These are phyloP conservation scores for Metellina segmentata DNA, from an alignment of 2,888 invertebrate genomes.

Conservation along the genomic window DNA sequence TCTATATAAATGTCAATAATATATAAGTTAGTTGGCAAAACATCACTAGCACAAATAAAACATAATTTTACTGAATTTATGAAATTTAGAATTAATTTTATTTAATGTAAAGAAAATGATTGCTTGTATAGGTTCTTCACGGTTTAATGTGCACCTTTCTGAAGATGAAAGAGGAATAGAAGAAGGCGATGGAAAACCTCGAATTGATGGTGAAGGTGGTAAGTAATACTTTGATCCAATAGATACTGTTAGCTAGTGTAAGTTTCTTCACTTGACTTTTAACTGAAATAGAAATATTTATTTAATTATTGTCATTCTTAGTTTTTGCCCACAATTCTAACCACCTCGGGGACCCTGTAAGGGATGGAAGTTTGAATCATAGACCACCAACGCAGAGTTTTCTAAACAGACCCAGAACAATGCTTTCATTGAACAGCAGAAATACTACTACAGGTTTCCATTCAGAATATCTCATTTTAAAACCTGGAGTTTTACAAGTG, in stretches of 20 bases:
- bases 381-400: slow-evolving; percentile 64
- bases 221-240: not conserved
- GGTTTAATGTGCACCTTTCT: slow-evolving; percentile 36
- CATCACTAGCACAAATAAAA: too few relatives aligned
- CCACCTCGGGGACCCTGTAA: slow-evolving; percentile 51
- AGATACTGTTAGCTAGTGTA: not conserved
- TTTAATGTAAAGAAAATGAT: not conserved
- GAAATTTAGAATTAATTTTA: not conserved
- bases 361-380: slow-evolving; percentile 26
- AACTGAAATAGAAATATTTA: not conserved
- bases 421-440: slow-evolving; percentile 50
- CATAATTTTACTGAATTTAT: too few relatives aligned
- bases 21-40: too few relatives aligned
- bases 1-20: too few relatives aligned
- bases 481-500: slow-evolving; percentile 79
- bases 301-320: slow-evolving; percentile 3
- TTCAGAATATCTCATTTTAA: slow-evolving; percentile 79
- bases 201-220: slow-evolving; percentile 38
- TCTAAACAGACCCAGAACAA: slow-evolving; percentile 64
- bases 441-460: slow-evolving; percentile 79
- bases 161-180: slow-evolving; percentile 63
- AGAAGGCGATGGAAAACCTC: slow-evolving; percentile 62
- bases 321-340: slow-evolving; percentile 35
- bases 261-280: not conserved
- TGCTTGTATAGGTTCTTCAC: slow-evolving; percentile 43